Conservation (phyloP, 2,797 vertebrate genomes). For the Apodemus agrarius region DNA sequence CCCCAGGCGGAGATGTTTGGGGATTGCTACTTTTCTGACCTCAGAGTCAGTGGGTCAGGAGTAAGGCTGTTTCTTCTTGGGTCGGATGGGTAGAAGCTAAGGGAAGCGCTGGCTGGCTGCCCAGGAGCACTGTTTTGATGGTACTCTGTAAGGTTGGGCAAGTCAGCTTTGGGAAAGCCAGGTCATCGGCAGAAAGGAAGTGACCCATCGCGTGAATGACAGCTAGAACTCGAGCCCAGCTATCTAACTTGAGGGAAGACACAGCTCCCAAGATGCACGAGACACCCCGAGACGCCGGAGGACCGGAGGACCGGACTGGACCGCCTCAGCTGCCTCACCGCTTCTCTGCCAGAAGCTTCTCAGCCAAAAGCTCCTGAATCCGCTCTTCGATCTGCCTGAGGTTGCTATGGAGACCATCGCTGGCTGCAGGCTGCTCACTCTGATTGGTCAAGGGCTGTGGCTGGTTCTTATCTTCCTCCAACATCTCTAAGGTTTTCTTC, state of each 20-base stretch:
- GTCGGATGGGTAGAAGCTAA: too few relatives aligned
- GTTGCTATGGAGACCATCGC: constrained; percentile 90
- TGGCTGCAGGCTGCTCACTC: constrained; percentile 81
- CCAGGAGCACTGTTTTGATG: neutral
- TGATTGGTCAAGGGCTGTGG: constrained; percentile 71
- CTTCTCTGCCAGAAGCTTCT: constrained; percentile 94
- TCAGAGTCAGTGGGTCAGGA: neutral
- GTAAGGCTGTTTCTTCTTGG: constrained; percentile 16
- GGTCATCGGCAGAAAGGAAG: constrained; percentile 14
- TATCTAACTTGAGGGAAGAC: neutral
- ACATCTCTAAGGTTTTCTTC: constrained; percentile 92
- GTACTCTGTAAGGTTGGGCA: neutral
- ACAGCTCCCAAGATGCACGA: neutral
- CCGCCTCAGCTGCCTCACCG: constrained; percentile 87
- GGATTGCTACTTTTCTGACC: neutral
- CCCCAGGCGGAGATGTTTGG: neutral
- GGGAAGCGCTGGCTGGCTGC: neutral
- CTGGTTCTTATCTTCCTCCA: constrained; percentile 89
- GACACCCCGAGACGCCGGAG: too few relatives aligned
- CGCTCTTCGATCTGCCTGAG: constrained; percentile 95
- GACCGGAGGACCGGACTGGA: too few relatives aligned
- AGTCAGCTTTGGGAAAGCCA: constrained; percentile 10
- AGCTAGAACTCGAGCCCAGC: neutral
- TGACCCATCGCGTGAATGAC: neutral
- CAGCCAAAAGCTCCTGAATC: constrained; percentile 93